phyloP scores from a whole-genome alignment of 2,113 vertebrate genomes.

The Rissa tridactyla region DNA sequence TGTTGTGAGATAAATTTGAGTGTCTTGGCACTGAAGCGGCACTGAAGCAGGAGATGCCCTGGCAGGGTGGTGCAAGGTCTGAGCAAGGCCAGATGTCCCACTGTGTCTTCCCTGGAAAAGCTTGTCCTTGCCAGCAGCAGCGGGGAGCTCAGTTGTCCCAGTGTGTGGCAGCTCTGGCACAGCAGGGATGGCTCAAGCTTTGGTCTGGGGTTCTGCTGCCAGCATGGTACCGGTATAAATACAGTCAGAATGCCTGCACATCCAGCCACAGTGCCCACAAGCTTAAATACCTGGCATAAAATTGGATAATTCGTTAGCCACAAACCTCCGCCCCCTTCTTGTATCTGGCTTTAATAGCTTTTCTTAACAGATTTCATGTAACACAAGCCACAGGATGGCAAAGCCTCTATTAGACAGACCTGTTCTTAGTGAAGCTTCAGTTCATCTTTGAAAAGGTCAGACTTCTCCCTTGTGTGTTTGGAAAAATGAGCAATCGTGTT shows the following conservation, averaged over 20 bases:
- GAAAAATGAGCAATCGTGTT: not conserved
- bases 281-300: not conserved
- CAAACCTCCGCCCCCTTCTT: not conserved
- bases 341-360: not conserved
- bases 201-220: not conserved
- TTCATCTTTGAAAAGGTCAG: slow-evolving; percentile 43
- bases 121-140: not conserved
- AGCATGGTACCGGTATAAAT: not conserved
- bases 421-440: not conserved
- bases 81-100: not conserved
- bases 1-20: not conserved
- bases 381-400: not conserved
- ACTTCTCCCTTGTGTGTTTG: not conserved
- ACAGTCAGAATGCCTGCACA: not conserved
- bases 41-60: not conserved
- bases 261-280: not conserved
- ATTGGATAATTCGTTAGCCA: not conserved
- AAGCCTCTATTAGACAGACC: not conserved
- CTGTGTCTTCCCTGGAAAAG: not conserved
- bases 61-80: not conserved
- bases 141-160: accelerated
- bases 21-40: not conserved
- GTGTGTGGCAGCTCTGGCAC: not conserved
- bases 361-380: not conserved
- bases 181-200: not conserved